Conservation (phyloP, 1,140 invertebrate species). For the Gyrodactylus bullatarudis region DNA sequence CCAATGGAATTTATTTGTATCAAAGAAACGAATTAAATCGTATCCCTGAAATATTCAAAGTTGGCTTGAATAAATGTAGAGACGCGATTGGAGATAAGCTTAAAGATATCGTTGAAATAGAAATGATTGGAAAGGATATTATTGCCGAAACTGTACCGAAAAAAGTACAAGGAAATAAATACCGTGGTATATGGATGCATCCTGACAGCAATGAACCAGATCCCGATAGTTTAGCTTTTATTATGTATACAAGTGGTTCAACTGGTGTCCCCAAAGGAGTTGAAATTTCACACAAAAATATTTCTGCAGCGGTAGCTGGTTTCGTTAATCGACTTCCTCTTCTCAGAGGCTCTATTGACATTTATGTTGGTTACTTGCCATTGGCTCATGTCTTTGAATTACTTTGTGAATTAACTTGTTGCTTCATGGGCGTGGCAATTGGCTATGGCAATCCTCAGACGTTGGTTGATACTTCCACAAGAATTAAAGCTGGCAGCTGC, state of each 20-base stretch:
- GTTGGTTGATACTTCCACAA: constrained; percentile 58
- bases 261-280: constrained; percentile 23
- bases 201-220: constrained; percentile 10
- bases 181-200: neutral
- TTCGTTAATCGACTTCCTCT: constrained; percentile 28
- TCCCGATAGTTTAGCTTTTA: constrained; percentile 17
- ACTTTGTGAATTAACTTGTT: constrained; percentile 28
- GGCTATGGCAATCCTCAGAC: constrained; percentile 58
- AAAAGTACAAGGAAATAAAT: neutral
- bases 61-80: neutral
- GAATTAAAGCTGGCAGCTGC: constrained; percentile 45
- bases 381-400: constrained; percentile 87
- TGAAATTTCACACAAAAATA: constrained; percentile 44
- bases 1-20: neutral
- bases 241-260: constrained; percentile 22
- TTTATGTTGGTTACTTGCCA: constrained; percentile 70
- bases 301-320: constrained; percentile 51
- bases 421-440: constrained; percentile 43
- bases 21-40: neutral
- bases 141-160: neutral
- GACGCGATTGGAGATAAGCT: neutral
- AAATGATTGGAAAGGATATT: neutral
- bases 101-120: neutral
- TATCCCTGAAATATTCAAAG: neutral
- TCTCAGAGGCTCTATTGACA: constrained; percentile 28